Evolutionary conservation across 2,888 invertebrate genomes (phyloP).

Genomic region (Eulithis testata): DNA sequence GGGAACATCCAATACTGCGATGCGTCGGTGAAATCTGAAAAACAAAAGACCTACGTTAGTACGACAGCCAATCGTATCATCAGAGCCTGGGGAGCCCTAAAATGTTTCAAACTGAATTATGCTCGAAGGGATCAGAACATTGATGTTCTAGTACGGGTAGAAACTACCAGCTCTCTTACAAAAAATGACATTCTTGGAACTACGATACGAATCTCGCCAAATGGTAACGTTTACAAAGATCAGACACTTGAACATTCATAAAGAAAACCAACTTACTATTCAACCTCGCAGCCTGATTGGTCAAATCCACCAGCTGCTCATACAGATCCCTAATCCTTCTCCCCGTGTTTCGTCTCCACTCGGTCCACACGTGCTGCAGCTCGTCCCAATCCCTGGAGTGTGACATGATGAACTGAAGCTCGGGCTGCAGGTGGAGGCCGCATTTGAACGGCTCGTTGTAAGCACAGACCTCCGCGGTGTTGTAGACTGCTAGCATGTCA

Average conservation of each 20-base stretch:
- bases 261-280: constrained; percentile 87
- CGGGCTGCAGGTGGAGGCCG: constrained; percentile 91
- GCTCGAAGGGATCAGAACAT: too few relatives aligned
- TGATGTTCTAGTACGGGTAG: too few relatives aligned
- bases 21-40: constrained; percentile 92
- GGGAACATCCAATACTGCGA: constrained; percentile 95
- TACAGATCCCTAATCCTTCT: constrained; percentile 91
- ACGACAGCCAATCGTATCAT: too few relatives aligned
- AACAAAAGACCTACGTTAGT: background rate
- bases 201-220: too few relatives aligned
- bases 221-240: too few relatives aligned
- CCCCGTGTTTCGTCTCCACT: constrained; percentile 95
- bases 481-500: constrained; percentile 95
- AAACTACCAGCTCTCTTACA: too few relatives aligned
- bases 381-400: constrained; percentile 93
- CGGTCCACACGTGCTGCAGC: constrained; percentile 94
- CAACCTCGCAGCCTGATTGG: constrained; percentile 91
- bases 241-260: too few relatives aligned
- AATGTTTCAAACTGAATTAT: too few relatives aligned
- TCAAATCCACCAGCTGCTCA: constrained; percentile 91
- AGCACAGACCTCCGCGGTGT: constrained; percentile 92
- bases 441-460: constrained; percentile 94
- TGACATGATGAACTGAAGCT: constrained; percentile 91
- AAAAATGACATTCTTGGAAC: too few relatives aligned
- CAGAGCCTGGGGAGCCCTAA: too few relatives aligned